Evolutionary conservation across 2,888 invertebrate genomes (phyloP).

Genomic region (Eugnorisma glareosa): DNA sequence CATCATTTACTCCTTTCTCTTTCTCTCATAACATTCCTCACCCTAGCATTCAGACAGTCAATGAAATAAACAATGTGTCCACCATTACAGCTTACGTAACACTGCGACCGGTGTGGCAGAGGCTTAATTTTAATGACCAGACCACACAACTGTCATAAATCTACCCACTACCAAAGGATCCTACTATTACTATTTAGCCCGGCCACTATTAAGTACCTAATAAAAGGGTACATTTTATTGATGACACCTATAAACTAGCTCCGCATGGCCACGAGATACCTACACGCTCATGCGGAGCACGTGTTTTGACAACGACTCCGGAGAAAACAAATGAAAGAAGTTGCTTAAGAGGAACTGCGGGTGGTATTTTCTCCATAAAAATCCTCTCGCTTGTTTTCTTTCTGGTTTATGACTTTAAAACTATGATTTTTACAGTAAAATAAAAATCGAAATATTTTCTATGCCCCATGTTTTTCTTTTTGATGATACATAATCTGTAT

Average conservation of each 20-base stretch:
- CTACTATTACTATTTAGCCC: conserved; percentile 23
- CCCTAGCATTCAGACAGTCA: neutral
- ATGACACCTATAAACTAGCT: neutral
- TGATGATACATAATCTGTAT: no score
- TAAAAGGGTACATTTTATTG: conserved; percentile 27
- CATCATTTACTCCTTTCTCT: no score
- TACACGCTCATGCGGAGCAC: neutral
- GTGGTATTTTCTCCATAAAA: no score
- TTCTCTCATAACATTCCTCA: neutral
- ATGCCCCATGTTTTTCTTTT: no score
- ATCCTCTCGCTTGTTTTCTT: no score
- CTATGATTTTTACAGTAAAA: no score
- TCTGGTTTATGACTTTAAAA: no score
- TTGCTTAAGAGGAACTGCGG: no score
- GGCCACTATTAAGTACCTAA: conserved; percentile 23
- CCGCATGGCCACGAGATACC: neutral
- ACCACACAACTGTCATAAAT: conserved; percentile 33
- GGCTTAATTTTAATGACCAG: conserved; percentile 29
- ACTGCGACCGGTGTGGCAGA: neutral
- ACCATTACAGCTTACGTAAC: neutral
- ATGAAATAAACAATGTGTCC: neutral
- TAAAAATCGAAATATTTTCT: no score
- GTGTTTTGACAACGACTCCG: neutral
- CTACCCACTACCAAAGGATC: neutral
- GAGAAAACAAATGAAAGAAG: neutral